These are phyloP conservation scores for Ianthella basta DNA, from an alignment of 37 sponge, comb jelly and placozoan species.

Conservation along the genomic window DNA sequence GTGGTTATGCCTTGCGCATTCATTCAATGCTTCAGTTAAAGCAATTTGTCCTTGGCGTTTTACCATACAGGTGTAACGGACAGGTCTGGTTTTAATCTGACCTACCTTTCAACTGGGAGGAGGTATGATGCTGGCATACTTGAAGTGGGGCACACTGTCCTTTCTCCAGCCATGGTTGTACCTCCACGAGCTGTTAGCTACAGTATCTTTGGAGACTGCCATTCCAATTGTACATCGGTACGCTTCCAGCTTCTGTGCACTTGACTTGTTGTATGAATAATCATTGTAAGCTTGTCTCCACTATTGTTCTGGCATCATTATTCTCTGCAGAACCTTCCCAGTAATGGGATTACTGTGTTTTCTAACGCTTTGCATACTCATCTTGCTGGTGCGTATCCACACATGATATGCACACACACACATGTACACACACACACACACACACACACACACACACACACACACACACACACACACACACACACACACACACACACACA, in stretches of 20 bases:
- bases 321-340: background rate
- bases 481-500: no score
- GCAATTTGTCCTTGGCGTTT: no score
- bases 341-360: conserved; percentile 39
- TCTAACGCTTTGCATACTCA: conserved; percentile 15
- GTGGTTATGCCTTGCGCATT: no score
- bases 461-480: no score
- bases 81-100: conserved; percentile 37
- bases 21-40: no score
- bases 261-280: no score
- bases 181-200: conserved; percentile 9
- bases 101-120: conserved; percentile 4
- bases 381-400: no score
- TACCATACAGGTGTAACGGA: conserved; percentile 15
- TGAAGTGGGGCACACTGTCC: conserved; percentile 17
- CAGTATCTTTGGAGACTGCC: background rate
- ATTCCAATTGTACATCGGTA: conserved; percentile 3
- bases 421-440: background rate
- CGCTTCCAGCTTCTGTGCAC: no score
- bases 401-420: background rate
- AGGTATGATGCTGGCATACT: conserved; percentile 36
- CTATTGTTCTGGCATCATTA: no score
- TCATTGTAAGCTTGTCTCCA: no score
- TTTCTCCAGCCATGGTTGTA: background rate
- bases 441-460: background rate